Evolutionary conservation across 2,113 vertebrate species (phyloP).

Genomic region (Daphoenositta chrysoptera): DNA sequence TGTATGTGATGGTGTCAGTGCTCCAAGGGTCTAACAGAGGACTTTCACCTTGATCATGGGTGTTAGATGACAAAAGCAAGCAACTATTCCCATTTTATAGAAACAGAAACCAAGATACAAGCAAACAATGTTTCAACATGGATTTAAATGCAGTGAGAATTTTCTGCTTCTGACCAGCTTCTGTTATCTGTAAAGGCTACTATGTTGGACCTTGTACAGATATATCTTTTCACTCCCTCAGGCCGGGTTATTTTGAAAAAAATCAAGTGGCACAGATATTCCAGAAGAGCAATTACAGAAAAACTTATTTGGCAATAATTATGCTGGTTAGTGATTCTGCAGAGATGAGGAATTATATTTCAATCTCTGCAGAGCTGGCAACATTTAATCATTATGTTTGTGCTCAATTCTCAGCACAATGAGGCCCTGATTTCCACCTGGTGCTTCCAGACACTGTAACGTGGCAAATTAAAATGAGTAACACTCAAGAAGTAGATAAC

Average conservation of each 20-base stretch:
- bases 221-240: not conserved
- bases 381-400: slow-evolving; percentile 19
- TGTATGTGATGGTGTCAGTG: not conserved
- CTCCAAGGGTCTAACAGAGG: not conserved
- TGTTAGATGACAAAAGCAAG: not conserved
- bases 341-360: not conserved
- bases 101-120: not conserved
- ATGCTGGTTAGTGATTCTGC: not conserved
- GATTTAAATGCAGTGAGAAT: not conserved
- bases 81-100: not conserved
- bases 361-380: slow-evolving; percentile 9
- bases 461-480: slow-evolving; percentile 6
- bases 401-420: not conserved
- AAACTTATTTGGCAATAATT: not conserved
- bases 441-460: not conserved
- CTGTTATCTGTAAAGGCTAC: not conserved
- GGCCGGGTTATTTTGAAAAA: not conserved
- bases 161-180: not conserved
- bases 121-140: not conserved
- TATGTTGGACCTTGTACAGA: not conserved
- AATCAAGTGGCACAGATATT: not conserved
- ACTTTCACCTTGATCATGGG: not conserved
- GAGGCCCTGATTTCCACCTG: slow-evolving; percentile 3
- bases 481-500: not conserved
- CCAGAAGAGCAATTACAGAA: not conserved